phyloP scores from a whole-genome alignment of 2,113 vertebrate genomes.

The Andinoacara biseriatus region DNA sequence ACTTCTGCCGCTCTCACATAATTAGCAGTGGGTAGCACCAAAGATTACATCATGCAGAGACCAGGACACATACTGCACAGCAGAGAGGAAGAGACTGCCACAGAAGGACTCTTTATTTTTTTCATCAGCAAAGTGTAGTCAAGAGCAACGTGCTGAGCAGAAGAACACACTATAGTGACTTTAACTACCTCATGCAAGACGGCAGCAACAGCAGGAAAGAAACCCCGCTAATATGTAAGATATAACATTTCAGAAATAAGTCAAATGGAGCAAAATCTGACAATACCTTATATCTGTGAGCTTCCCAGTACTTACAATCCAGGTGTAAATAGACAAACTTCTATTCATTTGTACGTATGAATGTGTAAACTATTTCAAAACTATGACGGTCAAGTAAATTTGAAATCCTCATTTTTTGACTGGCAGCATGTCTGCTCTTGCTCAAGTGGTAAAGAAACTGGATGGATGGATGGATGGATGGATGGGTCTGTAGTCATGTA shows the following conservation, averaged over 20 bases:
- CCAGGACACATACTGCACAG: conserved; percentile 18
- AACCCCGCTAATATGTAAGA: not conserved
- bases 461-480: too few relatives aligned
- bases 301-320: not conserved
- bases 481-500: too few relatives aligned
- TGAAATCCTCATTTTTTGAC: not conserved
- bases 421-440: not conserved
- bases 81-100: not conserved
- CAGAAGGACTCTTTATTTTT: not conserved
- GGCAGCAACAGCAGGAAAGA: conserved; percentile 10
- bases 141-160: conserved; percentile 22
- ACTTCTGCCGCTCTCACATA: conserved; percentile 12
- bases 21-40: conserved; percentile 26
- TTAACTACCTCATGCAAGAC: conserved; percentile 21
- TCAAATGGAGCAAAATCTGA: not conserved
- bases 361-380: not conserved
- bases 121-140: conserved; percentile 16
- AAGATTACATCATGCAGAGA: conserved; percentile 25
- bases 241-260: not conserved
- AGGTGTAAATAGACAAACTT: not conserved
- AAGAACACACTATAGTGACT: conserved; percentile 10
- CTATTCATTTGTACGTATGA: not conserved
- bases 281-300: not conserved
- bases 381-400: not conserved
- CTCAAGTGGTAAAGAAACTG: not conserved